phyloP scores from a whole-genome alignment of 2,113 vertebrate species.

The Tychaedon coryphoeus region DNA sequence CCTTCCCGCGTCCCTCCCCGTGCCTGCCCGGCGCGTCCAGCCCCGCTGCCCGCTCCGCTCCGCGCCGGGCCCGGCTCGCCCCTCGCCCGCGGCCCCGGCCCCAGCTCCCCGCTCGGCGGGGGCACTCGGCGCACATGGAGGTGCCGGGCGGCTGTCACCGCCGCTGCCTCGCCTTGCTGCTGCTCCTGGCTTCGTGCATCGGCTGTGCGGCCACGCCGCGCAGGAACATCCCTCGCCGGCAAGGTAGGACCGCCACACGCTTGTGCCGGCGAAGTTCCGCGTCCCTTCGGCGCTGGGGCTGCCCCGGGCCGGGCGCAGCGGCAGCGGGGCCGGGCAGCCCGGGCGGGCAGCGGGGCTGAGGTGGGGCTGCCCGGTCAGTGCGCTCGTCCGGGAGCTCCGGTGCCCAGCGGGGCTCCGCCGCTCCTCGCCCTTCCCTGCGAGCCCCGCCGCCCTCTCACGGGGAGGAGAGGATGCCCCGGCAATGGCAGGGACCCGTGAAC shows the following conservation, averaged over 20 bases:
- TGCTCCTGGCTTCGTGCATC: slow-evolving; percentile 72
- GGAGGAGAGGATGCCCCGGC: background rate
- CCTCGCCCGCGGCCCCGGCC: background rate
- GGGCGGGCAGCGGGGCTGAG: background rate
- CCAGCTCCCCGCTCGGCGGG: background rate
- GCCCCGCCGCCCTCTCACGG: background rate
- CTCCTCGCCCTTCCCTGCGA: background rate
- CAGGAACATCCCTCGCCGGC: slow-evolving; percentile 73
- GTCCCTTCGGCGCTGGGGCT: background rate
- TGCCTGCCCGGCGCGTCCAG: too few relatives aligned
- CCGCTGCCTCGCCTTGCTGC: slow-evolving; percentile 48
- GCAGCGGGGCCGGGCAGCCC: too few relatives aligned
- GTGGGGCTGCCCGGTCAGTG: background rate
- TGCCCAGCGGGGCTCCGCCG: too few relatives aligned
- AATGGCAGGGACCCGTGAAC: background rate
- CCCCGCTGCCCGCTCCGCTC: background rate
- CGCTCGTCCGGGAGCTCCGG: background rate
- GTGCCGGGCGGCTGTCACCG: slow-evolving; percentile 35
- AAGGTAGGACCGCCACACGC: slow-evolving; percentile 74
- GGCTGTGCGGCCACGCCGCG: slow-evolving; percentile 53
- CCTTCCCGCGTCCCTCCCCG: too few relatives aligned
- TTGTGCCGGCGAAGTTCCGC: background rate
- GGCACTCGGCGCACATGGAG: slow-evolving; percentile 72
- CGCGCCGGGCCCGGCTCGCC: background rate
- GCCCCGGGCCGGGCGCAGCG: too few relatives aligned